phyloP scores from a whole-genome alignment of 2,113 vertebrate genomes.

The human (Homo sapiens) region GRCh38 chr12:62371501-62372000 shows the following conservation, averaged over 20 bases:
- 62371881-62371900: not conserved
- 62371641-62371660: not conserved
- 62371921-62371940: not conserved
- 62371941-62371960: not conserved
- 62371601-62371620: constrained; percentile 2
- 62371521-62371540: not conserved
- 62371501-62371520: not conserved
- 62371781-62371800: not conserved
- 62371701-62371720: not conserved
- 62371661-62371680: not conserved
- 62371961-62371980: not conserved
- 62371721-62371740: not conserved
- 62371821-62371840: not conserved
- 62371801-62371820: not conserved
- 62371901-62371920: not conserved
- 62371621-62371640: not conserved
- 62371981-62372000: not conserved
- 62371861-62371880: not conserved
- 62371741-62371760: not conserved
- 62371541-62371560: not conserved
- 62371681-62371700: not conserved
- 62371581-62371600: not conserved
- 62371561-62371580: not conserved
- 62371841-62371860: not conserved
- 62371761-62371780: not conserved